Evolutionary conservation across 2,113 vertebrate genomes (phyloP), one percentile per base, ranked within the genome.

Genomic region (Dipodomys stephensi): DNA sequence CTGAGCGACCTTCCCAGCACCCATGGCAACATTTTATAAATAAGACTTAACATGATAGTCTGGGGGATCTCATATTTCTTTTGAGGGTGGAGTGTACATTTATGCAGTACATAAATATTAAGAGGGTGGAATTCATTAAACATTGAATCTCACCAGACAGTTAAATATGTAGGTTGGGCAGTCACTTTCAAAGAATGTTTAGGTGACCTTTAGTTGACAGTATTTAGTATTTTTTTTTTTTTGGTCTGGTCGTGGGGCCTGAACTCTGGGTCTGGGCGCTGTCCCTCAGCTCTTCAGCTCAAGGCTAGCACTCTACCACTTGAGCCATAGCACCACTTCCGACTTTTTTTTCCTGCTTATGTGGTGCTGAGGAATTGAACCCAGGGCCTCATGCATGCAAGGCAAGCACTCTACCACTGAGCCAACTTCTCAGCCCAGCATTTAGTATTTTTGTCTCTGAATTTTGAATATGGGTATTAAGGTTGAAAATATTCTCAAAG

Each of bases 391-490:
- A 39, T 39, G 35, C 4, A 39, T 4, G 39, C 39, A 39, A 39
- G 39, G 39, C 39, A 39, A 39, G 39, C 39, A 39, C 39, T 39
- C 39, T 39, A 39, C 5, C 39, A 39, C 39, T 39, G 39, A 39
- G 39, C 39, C 39, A 39, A 39, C 39, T 39, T 39, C 39, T 39
- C 39, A 39, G 39, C 39, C 39, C 69, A 90, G 44, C 81, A 81
- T 88, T 79, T 73, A 78, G 69, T 83, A 69, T 83, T 62, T 82
- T 95, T 95, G 76, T 57, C 18, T 92, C 25, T 92, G 62, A 57
- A 57, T 87, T 93, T 94, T 90, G 46, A 96, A 80, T 90, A 72
- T 76, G 3, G 73, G 27, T 57, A 35, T 27, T 92, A 49, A 87
- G 71, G 46, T 87, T 92, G 53, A 57, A 90, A 87, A 74, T 90